phyloP scores from a whole-genome alignment of 2,888 invertebrate genomes.

The Eupithecia inturbata region DNA sequence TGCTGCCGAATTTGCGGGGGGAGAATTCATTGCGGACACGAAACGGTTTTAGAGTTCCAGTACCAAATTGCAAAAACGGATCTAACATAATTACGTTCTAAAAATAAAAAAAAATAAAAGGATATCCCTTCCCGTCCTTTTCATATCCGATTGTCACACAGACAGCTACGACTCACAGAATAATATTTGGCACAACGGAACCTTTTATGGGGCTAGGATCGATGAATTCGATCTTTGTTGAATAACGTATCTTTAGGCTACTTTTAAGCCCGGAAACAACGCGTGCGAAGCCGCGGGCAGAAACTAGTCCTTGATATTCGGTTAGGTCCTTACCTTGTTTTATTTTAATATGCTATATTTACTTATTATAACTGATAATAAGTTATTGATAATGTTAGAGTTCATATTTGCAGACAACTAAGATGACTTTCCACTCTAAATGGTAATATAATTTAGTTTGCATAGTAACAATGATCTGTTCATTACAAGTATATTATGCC shows the following conservation, averaged over 20 bases:
- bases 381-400: neutral
- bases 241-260: neutral
- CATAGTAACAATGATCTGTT: conserved; percentile 8
- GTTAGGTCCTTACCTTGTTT: neutral
- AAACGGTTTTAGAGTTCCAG: conserved; percentile 37
- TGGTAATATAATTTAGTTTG: neutral
- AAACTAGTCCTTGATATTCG: neutral
- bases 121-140: neutral
- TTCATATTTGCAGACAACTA: neutral
- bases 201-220: neutral
- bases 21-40: conserved; percentile 44
- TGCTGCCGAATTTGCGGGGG: conserved; percentile 47
- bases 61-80: neutral
- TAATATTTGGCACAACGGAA: neutral
- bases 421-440: neutral
- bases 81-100: neutral
- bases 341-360: too few species aligned
- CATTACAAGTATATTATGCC: conserved; percentile 2
- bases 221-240: neutral
- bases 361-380: too few species aligned
- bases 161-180: neutral
- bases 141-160: neutral
- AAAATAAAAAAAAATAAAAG: neutral
- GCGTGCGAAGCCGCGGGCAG: neutral
- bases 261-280: neutral